Base-by-base conservation (phyloP, 2,113 vertebrate genomes). In the Mystacornis crossleyi region DNA sequence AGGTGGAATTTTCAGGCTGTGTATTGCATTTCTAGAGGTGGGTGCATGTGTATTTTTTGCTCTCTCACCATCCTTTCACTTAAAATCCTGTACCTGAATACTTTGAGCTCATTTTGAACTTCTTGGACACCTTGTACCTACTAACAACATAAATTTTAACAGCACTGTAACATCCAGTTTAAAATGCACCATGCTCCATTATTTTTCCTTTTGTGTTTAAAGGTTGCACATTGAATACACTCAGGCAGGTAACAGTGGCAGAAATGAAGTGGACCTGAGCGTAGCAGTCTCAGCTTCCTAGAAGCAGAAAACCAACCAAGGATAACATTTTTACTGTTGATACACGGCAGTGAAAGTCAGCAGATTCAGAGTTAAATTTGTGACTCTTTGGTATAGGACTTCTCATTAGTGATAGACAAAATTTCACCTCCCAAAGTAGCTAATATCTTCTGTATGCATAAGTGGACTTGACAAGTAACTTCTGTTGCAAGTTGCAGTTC, bases 1-100 rank as follows among this genome's bases (percentile, higher is more conserved):
- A 96, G 93, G 90, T 96, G 93, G 93, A 90, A 94, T 97, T 96
- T 96, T 96, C 93, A 86, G 90, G 53, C 85, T 90, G n/a, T 89
- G 75, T 93, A 95, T 94, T 95, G 82, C 82, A 65, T 96, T 95
- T 96, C 96, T 96, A 92, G 75, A 93, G 75, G 67, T 92, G 72
- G 38, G 13, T 89, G 58, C 38, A 8, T 43, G 29, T 80, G 18
- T 91, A 43, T 82, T 87, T 89, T 95, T 94, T 81, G 36, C 66
- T 93, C 3, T 1, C 54, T 88, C 24, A 54, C 50, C 24, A 48
- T 61, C 26, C 71, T 71, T 90, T 62, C 47, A 29, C 38, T 23
- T 72, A 69, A 65, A 31, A 81, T 47, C 47, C 33, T 85, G 23
- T 82, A 38, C 42, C 38, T 58, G 33, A 58, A 50, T 78, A 40